A percentile compares a stretch with the other conserved stretches of the same genome.
These are phyloP conservation scores for Murina feae DNA, from an alignment of 2,113 vertebrate species.

Conservation along the genomic window DNA sequence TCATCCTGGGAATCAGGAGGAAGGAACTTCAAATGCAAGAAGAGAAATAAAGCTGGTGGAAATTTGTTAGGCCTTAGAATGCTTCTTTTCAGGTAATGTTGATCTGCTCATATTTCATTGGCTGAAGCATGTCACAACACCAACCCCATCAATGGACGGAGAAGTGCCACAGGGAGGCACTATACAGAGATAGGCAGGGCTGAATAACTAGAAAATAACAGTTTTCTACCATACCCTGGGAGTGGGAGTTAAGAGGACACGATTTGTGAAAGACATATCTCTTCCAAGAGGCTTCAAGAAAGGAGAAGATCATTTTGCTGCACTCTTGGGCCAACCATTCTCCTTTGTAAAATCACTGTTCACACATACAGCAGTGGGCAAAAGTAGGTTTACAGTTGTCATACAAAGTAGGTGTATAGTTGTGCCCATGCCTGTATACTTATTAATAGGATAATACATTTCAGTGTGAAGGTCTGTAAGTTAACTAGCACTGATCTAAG, in stretches of 20 bases:
- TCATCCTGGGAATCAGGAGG: neutral
- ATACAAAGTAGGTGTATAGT: too few relatives aligned
- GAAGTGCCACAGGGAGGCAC: neutral
- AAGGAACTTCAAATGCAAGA: neutral
- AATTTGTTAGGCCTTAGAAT: neutral
- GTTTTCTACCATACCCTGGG: neutral
- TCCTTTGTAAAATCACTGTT: neutral
- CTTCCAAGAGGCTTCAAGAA: neutral
- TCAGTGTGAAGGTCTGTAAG: neutral
- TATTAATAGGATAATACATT: neutral
- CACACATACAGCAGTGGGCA: neutral
- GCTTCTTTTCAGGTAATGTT: rapidly evolving
- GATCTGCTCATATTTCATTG: neutral
- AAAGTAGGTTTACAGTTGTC: neutral
- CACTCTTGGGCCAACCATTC: neutral
- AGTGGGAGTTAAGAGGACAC: neutral
- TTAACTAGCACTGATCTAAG: neutral
- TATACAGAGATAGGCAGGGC: neutral
- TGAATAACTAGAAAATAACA: neutral
- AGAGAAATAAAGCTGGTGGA: neutral
- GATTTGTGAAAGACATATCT: neutral
- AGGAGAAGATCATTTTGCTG: neutral
- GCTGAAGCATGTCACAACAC: neutral
- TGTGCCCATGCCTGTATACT: neutral
- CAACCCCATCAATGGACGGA: neutral